Conservation (phyloP, 2,888 invertebrate genomes). For the Boloria selene region DNA sequence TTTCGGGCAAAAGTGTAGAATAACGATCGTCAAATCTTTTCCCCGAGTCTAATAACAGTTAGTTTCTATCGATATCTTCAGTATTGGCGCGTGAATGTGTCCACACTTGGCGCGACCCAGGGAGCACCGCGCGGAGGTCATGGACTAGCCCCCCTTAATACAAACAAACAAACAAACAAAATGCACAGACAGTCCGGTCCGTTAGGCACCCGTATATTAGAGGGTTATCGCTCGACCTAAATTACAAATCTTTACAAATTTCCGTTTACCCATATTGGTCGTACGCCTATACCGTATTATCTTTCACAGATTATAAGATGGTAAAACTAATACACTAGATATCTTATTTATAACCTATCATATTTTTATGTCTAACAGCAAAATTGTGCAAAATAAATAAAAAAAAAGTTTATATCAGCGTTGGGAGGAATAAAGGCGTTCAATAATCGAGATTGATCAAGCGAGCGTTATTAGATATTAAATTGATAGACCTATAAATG, state of each 20-base stretch:
- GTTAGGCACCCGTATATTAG: slow-evolving; percentile 16
- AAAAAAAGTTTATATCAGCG: neutral
- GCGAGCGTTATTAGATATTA: slow-evolving; percentile 18
- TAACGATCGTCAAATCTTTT: neutral
- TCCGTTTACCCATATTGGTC: neutral
- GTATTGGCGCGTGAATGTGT: slow-evolving; percentile 52
- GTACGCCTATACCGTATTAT: slow-evolving; percentile 9
- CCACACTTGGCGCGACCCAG: slow-evolving; percentile 80
- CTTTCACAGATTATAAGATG: neutral
- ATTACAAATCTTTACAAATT: neutral
- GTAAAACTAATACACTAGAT: neutral
- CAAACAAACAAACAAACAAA: slow-evolving; percentile 50
- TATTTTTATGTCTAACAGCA: slow-evolving; percentile 11
- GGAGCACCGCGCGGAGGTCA: slow-evolving; percentile 81
- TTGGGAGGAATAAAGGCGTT: slow-evolving; percentile 1
- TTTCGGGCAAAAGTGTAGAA: neutral
- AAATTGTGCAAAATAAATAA: slow-evolving; percentile 19
- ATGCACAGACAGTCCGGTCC: slow-evolving; percentile 28
- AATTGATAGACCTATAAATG: no score
- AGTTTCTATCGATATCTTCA: slow-evolving; percentile 17
- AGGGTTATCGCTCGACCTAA: slow-evolving; percentile 23
- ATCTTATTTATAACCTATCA: slow-evolving; percentile 10
- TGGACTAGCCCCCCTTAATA: slow-evolving; percentile 78
- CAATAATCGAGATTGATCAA: neutral
- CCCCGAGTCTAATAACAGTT: slow-evolving; percentile 16